Evolutionary conservation across 2,113 vertebrate species (phyloP).

Genomic region (Colinus virginianus): DNA sequence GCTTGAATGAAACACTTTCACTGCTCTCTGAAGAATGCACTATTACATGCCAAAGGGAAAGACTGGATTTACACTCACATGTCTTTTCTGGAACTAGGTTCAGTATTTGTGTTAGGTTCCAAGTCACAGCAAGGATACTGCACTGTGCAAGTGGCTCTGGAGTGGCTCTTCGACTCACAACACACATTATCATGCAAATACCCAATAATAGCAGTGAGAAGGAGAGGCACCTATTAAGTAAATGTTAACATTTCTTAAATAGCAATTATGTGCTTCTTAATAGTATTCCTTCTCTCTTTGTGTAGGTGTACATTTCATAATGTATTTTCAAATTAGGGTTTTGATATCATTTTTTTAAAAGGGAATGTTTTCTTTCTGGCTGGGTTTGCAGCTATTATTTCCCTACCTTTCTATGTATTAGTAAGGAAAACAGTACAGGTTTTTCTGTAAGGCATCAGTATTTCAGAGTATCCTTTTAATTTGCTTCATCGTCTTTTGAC

Average conservation of each 20-base stretch:
- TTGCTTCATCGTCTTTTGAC: not conserved
- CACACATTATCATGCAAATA: not conserved
- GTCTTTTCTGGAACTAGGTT: not conserved
- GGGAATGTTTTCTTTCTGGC: not conserved
- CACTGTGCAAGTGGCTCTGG: not conserved
- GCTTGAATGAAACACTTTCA: not conserved
- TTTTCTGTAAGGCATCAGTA: not conserved
- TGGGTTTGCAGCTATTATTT: not conserved
- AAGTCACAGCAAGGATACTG: not conserved
- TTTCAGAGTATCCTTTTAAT: not conserved
- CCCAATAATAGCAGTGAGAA: not conserved
- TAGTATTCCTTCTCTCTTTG: not conserved
- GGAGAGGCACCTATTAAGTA: not conserved
- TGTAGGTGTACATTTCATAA: not conserved
- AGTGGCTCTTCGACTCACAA: not conserved
- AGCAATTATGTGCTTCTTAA: not conserved
- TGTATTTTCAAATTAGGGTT: not conserved
- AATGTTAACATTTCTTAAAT: not conserved
- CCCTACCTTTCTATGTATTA: not conserved
- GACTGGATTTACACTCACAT: not conserved
- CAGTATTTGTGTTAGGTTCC: not conserved
- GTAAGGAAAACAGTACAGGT: fast-evolving
- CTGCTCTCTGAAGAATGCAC: not conserved
- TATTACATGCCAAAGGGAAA: not conserved
- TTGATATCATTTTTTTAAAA: not conserved